phyloP scores from a whole-genome alignment of 2,113 vertebrate genomes.

The Mus pahari region DNA sequence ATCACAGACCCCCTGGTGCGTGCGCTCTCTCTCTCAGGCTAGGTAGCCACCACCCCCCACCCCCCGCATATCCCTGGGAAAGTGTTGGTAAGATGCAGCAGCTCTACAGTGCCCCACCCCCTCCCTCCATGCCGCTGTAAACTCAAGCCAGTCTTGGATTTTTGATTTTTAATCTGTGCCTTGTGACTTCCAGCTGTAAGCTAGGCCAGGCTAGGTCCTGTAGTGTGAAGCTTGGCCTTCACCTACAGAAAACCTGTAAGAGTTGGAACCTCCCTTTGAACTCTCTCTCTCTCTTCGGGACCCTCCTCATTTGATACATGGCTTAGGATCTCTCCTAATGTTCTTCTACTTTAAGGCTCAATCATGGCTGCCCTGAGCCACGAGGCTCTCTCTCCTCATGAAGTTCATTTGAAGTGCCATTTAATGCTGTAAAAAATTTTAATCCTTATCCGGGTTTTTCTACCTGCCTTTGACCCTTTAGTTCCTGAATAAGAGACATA shows the following conservation, averaged over 20 bases:
- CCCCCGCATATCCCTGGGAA: background rate
- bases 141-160: background rate
- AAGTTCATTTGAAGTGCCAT: background rate
- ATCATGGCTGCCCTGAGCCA: background rate
- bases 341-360: background rate
- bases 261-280: background rate
- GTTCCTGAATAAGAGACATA: too few relatives aligned
- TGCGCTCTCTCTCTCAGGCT: background rate
- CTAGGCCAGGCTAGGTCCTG: background rate
- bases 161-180: background rate
- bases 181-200: background rate
- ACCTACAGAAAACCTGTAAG: background rate
- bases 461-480: too few relatives aligned
- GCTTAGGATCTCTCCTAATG: background rate
- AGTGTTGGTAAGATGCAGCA: background rate
- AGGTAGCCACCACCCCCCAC: too few relatives aligned
- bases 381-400: background rate
- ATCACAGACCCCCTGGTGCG: background rate
- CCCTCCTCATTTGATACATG: background rate
- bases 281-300: background rate
- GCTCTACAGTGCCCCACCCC: background rate
- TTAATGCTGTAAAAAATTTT: background rate
- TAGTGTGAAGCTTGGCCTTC: background rate
- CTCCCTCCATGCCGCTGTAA: background rate
- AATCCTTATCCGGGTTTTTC: too few relatives aligned